Base-by-base conservation (phyloP, 2,113 vertebrate species). In the Calidris pugnax region DNA sequence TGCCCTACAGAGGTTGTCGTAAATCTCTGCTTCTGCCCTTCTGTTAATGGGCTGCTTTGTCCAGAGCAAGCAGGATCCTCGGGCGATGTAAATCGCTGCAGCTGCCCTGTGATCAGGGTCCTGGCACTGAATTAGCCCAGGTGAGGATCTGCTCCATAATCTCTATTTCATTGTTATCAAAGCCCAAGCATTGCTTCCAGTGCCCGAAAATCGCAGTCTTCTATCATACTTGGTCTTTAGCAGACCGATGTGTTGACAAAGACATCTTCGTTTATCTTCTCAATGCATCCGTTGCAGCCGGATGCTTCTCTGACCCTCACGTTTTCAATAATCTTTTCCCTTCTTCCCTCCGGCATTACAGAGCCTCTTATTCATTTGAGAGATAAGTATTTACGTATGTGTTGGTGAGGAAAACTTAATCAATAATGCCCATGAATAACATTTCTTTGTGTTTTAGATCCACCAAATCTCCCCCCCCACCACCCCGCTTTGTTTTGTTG, bases 251-350 rank as follows among this genome's bases (percentile, higher is more conserved):
- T 72, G 81, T 93, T 91, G 85, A 94, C 94, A 95, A 94, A 90
- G 62, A 90, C 47, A 21, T 84, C 85, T 96, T 77, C 4, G 15
- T 94, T 96, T 97, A 97, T 97, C 95, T 95, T 90, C 62, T 73
- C 87, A 19, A 41, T 90, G 66, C 96, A 86, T 92, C 93, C 48
- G 28, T n/a, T 88, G 72, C 94, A 96, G 89, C 83, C 20, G n/a
- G 90, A 94, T 96, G 94, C 87, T 95, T 86, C 95, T 95, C 64
- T 96, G 96, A 97, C 95, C 94, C 91, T 91, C 85, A 68, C 14
- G 14, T 96, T 97, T 94, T 94, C 97, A 95, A 87, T 96, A 96
- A 95, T 96, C 89, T 94, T 95, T 93, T 90, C 28, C 76, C 80
- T 96, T 73, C 95, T 91, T 97, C 85, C 90, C 90, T 93, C 43